Conservation (phyloP, 2,113 vertebrate species). For the Brienomyrus longianalis region DNA sequence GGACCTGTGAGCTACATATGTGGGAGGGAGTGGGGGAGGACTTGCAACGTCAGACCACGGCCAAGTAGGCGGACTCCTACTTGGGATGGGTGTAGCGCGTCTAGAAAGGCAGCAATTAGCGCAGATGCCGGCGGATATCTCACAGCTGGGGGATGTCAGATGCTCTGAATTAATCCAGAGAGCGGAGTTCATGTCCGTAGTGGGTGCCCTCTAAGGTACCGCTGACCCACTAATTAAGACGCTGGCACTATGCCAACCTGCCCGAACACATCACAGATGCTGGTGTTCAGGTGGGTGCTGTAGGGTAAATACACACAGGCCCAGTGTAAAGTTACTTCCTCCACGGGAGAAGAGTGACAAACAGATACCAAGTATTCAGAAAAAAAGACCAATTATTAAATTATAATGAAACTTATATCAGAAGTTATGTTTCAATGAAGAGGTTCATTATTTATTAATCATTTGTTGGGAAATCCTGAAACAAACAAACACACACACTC, state of each 20-base stretch:
- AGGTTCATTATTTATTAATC: background rate
- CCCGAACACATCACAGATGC: background rate
- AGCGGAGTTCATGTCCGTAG: conserved; percentile 41
- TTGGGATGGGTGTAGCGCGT: conserved; percentile 46
- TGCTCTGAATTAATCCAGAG: conserved; percentile 33
- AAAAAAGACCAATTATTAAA: background rate
- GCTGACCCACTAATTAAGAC: background rate
- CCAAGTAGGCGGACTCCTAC: conserved; percentile 35
- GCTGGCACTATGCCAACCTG: background rate
- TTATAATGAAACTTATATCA: background rate
- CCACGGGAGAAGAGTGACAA: background rate
- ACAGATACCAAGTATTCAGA: conserved; percentile 13
- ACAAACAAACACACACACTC: background rate
- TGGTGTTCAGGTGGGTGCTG: background rate
- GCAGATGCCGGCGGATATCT: conserved; percentile 52
- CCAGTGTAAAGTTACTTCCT: background rate
- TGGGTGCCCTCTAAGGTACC: background rate
- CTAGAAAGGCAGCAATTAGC: conserved; percentile 30
- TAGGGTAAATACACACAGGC: background rate
- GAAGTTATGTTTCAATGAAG: background rate
- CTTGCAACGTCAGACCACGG: conserved; percentile 34
- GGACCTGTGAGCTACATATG: background rate
- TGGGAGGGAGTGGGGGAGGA: background rate
- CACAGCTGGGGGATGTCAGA: conserved; percentile 57
- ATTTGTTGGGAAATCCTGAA: background rate